These are phyloP conservation scores for Cervus canadensis DNA, from an alignment of 2,113 vertebrate species.

Conservation along the genomic window DNA sequence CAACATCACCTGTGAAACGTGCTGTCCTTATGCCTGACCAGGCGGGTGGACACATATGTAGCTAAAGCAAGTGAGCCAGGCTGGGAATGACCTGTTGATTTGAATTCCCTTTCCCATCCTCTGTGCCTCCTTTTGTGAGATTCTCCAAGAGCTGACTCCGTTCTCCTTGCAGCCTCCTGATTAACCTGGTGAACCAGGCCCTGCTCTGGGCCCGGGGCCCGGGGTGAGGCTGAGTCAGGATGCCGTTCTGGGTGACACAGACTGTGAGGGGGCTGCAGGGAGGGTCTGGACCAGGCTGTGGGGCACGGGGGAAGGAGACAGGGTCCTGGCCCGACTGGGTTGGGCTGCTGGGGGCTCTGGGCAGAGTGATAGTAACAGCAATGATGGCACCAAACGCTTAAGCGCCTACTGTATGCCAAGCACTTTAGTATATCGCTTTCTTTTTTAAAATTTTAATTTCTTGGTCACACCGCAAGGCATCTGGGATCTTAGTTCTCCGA, in stretches of 20 bases:
- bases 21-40: rapidly evolving
- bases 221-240: background rate
- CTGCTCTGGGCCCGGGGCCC: background rate
- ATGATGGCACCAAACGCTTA: rapidly evolving
- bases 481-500: background rate
- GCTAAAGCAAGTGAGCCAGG: background rate
- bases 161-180: background rate
- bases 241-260: background rate
- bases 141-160: background rate
- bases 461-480: background rate
- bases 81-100: rapidly evolving
- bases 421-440: background rate
- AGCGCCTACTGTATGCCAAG: background rate
- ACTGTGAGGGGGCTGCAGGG: background rate
- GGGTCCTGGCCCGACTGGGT: background rate
- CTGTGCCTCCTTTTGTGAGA: rapidly evolving
- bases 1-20: rapidly evolving
- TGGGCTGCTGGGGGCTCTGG: background rate
- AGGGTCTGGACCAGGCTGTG: too few relatives aligned
- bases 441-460: too few relatives aligned
- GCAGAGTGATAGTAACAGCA: rapidly evolving
- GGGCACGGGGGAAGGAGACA: background rate
- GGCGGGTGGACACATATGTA: background rate
- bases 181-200: rapidly evolving
- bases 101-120: rapidly evolving